These are phyloP conservation scores for Drosophila repletoides DNA, from an alignment of 1,140 invertebrate genomes.

Conservation along the genomic window DNA sequence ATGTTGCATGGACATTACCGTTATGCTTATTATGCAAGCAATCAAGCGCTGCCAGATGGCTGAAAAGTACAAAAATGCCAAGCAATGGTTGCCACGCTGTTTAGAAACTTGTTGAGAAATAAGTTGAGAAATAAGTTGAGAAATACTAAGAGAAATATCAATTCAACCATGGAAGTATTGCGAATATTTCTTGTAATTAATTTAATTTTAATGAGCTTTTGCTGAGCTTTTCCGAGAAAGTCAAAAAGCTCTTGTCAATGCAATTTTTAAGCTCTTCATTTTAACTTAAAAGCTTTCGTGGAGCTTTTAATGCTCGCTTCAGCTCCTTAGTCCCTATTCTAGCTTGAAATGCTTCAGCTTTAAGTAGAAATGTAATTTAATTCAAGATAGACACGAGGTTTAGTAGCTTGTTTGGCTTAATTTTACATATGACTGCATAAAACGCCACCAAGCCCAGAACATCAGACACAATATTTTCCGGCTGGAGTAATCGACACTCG, in stretches of 20 bases:
- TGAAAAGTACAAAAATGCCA: neutral
- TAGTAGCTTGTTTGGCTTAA: conserved; percentile 44
- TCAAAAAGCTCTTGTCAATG: neutral
- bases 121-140: neutral
- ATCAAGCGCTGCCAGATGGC: conserved; percentile 20
- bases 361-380: no score
- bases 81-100: neutral
- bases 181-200: neutral
- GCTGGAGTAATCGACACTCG: conserved; percentile 41
- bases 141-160: no score
- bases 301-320: no score
- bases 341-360: no score
- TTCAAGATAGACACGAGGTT: no score
- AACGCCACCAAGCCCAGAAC: neutral
- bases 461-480: conserved; percentile 12
- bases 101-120: neutral
- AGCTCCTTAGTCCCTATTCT: no score
- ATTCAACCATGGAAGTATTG: no score
- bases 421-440: conserved; percentile 45
- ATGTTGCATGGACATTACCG: conserved; percentile 61
- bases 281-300: no score
- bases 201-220: neutral
- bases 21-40: conserved; percentile 17
- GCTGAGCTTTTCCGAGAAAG: neutral
- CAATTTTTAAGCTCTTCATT: no score